Evolutionary conservation across 2,113 vertebrate species (phyloP).

Genomic region (Tinamus guttatus): DNA sequence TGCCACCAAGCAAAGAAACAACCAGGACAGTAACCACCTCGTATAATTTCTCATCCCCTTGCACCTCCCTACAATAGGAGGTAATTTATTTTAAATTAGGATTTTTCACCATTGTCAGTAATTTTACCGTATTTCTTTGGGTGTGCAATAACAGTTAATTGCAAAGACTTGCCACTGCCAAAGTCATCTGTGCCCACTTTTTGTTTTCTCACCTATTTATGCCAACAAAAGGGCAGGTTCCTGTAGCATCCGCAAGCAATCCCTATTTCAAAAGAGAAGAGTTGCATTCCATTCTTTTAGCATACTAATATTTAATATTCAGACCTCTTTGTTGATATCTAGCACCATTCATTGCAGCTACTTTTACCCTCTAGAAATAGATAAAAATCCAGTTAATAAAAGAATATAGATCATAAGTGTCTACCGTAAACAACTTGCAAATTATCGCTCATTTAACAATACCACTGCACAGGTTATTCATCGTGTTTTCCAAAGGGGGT

Average conservation of each 20-base stretch:
- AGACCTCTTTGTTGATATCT: neutral
- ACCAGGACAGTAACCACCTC: neutral
- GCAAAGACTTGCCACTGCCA: neutral
- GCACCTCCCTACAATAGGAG: neutral
- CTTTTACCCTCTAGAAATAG: neutral
- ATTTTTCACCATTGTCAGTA: neutral
- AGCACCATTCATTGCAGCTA: neutral
- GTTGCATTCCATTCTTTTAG: neutral
- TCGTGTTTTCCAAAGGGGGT: neutral
- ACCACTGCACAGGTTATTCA: neutral
- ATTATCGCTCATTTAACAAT: neutral
- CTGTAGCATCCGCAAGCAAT: neutral
- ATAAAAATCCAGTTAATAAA: constrained; percentile 25
- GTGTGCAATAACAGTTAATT: neutral
- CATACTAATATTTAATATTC: neutral
- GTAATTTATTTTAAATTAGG: neutral
- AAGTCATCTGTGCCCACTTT: neutral
- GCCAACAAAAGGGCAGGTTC: neutral
- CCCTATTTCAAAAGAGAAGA: neutral
- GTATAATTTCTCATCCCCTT: neutral
- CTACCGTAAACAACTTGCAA: neutral
- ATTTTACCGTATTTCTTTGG: neutral
- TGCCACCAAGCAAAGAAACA: neutral
- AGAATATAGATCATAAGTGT: constrained; percentile 26
- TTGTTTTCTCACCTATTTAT: neutral